These are phyloP conservation scores for Aulostomus chinensis DNA, from an alignment of 2,797 vertebrate species.

Conservation along the genomic window DNA sequence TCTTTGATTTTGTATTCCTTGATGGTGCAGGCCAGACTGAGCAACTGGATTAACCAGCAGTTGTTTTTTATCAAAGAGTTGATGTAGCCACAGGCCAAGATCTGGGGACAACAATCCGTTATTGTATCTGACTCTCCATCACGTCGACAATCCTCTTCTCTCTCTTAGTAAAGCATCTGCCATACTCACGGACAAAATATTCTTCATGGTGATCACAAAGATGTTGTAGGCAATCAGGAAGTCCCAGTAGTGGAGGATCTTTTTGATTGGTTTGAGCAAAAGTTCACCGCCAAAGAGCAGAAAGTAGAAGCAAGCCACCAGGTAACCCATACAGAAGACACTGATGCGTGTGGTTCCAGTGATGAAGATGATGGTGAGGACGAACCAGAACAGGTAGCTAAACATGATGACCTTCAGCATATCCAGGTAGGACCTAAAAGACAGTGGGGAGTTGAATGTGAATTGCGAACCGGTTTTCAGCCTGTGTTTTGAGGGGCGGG, in stretches of 20 bases:
- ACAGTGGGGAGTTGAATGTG: background rate
- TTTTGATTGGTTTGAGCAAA: constrained; percentile 94
- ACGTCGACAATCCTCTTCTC: no score
- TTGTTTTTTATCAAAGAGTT: constrained; percentile 80
- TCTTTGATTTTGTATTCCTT: constrained; percentile 82
- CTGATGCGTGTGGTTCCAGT: constrained; percentile 98
- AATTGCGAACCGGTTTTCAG: background rate
- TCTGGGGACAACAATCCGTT: constrained; percentile 75
- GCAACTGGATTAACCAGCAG: constrained; percentile 94
- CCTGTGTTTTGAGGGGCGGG: background rate
- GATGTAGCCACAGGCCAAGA: constrained; percentile 96
- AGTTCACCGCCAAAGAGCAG: constrained; percentile 95
- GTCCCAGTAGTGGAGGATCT: constrained; percentile 97
- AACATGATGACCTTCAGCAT: constrained; percentile 98
- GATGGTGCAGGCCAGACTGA: constrained; percentile 95
- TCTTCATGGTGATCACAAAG: constrained; percentile 99
- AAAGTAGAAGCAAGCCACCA: constrained; percentile 99
- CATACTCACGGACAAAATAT: constrained; percentile 91
- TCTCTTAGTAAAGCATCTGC: no score
- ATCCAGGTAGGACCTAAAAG: constrained; percentile 93
- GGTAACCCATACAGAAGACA: constrained; percentile 98
- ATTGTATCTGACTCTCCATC: no score
- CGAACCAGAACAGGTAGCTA: constrained; percentile 99
- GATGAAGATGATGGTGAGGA: constrained; percentile 98
- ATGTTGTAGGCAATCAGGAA: constrained; percentile 98